Evolutionary conservation across 2,888 invertebrate species (phyloP), one percentile per base, ranked within the genome.

Genomic region (Adelognathus sp.): DNA sequence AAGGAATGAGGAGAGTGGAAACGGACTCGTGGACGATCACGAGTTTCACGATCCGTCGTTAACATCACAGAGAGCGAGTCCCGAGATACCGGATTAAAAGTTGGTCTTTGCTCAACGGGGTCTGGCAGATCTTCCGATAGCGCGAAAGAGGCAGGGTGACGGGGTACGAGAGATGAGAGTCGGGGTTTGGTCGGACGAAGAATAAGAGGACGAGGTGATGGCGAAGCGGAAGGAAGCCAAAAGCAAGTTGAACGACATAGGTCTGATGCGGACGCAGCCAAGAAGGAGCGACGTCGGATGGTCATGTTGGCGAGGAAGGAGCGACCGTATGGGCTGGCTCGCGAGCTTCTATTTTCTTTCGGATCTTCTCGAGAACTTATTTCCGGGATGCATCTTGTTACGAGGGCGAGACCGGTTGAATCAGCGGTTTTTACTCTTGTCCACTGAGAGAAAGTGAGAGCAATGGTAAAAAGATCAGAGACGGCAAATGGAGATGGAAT

Each of bases 41-140:
- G 60, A 66, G 71, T 71, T 76, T 71, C 64, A 33, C 64, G 71
- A 76, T 76, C 66, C 76, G 66, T 66, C 76, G 71, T 76, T 76
- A 71, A 71, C 76, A 76, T 71, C 60, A 52, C 31, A 18, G 66
- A 64, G 61, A 66, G 66, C 33, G 52, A n/a, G n/a, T n/a, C 60
- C 16, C 54, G 72, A 52, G 39, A 61, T 21, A 67, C 61, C 41
- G 31, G 72, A 76, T 76, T 76, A 76, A 76, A 76, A 76, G 76
- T 76, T 76, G 66, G 72, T 67, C 76, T 72, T 67, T 72, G 76
- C 66, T 61, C 16, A 72, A 67, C 66, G 44, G 41, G 54, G 16
- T 54, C 44, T 41, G n/a, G 52, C 24, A 41, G 60, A 52, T 60
- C 66, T 72, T 60, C 44, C 36, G 66, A 76, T 76, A 61, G 63